These are phyloP conservation scores for Apteryx owenii DNA, from an alignment of 2,113 vertebrate species.

Conservation along the genomic window DNA sequence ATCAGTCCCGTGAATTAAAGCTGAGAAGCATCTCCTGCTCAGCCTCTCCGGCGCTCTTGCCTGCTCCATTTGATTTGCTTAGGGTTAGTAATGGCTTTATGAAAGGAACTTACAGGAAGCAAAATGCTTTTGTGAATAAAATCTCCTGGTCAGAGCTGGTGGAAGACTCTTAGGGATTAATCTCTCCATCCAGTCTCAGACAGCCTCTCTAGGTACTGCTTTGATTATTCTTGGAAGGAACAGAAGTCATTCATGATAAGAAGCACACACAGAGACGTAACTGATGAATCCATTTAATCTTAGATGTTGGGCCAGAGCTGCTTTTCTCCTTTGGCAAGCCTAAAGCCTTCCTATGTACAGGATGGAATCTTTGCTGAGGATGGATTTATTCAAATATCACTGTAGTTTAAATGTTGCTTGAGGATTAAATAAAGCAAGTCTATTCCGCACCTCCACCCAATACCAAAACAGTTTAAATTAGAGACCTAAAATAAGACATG, in stretches of 20 bases:
- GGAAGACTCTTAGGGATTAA: background rate
- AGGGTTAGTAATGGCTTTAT: background rate
- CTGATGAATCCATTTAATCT: background rate
- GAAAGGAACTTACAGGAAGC: background rate
- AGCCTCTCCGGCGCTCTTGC: background rate
- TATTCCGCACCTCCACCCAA: background rate
- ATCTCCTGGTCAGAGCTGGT: background rate
- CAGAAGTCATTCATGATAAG: fast-evolving
- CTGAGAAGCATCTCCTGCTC: constrained; percentile 2
- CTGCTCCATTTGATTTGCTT: background rate
- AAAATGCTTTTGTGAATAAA: background rate
- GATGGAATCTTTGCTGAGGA: background rate
- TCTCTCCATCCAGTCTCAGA: background rate
- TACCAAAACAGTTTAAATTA: background rate
- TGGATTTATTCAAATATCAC: background rate
- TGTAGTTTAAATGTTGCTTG: background rate
- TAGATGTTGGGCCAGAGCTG: background rate
- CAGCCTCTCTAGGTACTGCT: background rate
- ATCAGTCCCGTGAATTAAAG: background rate
- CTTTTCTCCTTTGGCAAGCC: background rate
- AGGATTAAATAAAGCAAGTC: background rate
- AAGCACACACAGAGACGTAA: background rate
- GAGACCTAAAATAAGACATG: fast-evolving
- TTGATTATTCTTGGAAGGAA: background rate
- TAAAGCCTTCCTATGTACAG: background rate